Evolutionary conservation across 2,113 vertebrate species (phyloP).

Genomic region (Gorsachius goisagi): DNA sequence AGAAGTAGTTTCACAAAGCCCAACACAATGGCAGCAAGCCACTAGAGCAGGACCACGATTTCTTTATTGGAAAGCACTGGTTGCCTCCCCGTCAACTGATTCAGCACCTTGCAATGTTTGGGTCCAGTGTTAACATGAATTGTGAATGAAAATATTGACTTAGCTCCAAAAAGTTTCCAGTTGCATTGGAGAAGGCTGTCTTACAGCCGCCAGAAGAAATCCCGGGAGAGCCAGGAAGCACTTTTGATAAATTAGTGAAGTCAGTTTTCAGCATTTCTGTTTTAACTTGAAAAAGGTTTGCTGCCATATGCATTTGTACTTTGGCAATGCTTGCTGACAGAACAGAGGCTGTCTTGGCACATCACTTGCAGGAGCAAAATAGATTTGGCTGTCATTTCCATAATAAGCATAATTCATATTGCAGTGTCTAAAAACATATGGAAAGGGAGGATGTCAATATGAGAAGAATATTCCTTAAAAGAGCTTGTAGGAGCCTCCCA

Average conservation of each 20-base stretch:
- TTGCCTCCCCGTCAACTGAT: background rate
- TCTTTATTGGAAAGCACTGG: background rate
- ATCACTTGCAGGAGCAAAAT: constrained; percentile 54
- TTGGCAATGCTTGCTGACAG: constrained; percentile 61
- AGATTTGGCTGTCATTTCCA: constrained; percentile 61
- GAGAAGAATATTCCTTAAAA: background rate
- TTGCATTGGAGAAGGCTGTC: constrained; percentile 15
- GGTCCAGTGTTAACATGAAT: constrained; percentile 23
- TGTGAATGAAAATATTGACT: constrained; percentile 55
- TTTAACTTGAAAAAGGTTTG: constrained; percentile 55
- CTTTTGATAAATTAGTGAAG: constrained; percentile 69
- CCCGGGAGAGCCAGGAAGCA: constrained; percentile 37
- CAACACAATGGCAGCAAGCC: background rate
- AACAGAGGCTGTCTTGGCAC: constrained; percentile 57
- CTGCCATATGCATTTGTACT: constrained; percentile 63
- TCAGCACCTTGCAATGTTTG: background rate
- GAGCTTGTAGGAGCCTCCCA: background rate
- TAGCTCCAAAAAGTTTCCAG: constrained; percentile 30
- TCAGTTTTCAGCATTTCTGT: constrained; percentile 51
- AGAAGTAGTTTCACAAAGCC: background rate
- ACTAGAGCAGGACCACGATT: background rate
- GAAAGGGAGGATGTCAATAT: constrained; percentile 16
- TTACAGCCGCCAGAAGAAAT: constrained; percentile 21
- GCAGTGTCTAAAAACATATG: constrained; percentile 44
- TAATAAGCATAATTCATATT: constrained; percentile 58